A percentile compares a stretch with the other conserved stretches of the same genome.
Evolutionary conservation across 2,113 vertebrate genomes (phyloP).

Genomic region (Gambusia holbrooki): DNA sequence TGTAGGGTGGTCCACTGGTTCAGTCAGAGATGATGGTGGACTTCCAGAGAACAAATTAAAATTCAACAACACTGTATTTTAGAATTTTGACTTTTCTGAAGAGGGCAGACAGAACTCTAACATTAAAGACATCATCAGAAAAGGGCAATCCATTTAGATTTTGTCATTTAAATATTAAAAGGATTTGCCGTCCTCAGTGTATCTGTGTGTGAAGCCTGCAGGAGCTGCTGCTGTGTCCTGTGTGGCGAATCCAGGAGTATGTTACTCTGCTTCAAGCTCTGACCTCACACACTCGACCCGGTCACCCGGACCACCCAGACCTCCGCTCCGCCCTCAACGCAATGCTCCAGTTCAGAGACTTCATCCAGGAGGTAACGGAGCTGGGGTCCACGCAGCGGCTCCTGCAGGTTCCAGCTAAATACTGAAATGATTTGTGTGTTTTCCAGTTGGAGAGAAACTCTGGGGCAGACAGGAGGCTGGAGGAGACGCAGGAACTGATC

Average conservation of each 20-base stretch:
- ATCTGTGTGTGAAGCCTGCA: slow-evolving; percentile 79
- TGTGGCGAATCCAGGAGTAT: slow-evolving; percentile 85
- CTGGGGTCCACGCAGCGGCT: not conserved
- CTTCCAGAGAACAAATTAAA: too few relatives aligned
- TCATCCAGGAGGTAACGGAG: slow-evolving; percentile 77
- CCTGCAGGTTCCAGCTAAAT: not conserved
- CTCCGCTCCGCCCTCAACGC: slow-evolving; percentile 76
- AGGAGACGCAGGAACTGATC: slow-evolving; percentile 79
- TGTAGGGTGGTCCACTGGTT: too few relatives aligned
- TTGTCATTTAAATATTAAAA: too few relatives aligned
- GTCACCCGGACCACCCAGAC: slow-evolving; percentile 79
- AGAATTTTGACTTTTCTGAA: too few relatives aligned
- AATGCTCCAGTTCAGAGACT: slow-evolving; percentile 74
- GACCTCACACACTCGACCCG: slow-evolving; percentile 76
- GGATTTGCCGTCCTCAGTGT: too few relatives aligned
- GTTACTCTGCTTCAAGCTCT: slow-evolving; percentile 82
- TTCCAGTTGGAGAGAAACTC: slow-evolving; percentile 79
- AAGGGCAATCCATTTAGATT: too few relatives aligned
- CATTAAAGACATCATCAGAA: too few relatives aligned
- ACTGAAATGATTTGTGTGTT: not conserved
- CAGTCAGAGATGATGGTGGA: too few relatives aligned
- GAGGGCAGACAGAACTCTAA: too few relatives aligned
- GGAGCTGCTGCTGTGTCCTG: slow-evolving; percentile 84
- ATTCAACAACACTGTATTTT: too few relatives aligned
- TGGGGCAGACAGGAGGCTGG: slow-evolving; percentile 71